A percentile compares a stretch with the other conserved stretches of the same genome.
Conservation (phyloP, 1,140 invertebrate species). For the Lasioglossum baleicum region DNA sequence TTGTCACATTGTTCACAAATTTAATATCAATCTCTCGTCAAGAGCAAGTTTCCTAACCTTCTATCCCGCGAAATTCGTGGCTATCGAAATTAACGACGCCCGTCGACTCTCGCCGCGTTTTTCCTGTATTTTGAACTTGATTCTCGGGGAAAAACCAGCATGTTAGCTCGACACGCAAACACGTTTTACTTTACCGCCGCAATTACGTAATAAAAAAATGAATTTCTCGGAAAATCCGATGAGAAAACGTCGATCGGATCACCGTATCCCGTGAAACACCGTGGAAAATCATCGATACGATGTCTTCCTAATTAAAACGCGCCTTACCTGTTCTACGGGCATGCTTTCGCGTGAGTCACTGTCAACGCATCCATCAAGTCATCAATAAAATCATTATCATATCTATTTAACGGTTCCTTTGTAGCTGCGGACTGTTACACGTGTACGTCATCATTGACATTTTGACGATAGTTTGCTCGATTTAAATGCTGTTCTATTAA, state of each 20-base stretch:
- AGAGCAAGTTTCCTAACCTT: background rate
- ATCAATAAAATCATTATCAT: constrained; percentile 28
- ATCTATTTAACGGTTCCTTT: background rate
- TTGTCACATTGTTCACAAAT: constrained; percentile 67
- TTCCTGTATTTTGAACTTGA: background rate
- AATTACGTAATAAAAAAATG: constrained; percentile 59
- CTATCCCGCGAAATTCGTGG: background rate
- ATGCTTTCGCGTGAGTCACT: constrained; percentile 71
- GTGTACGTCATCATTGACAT: background rate
- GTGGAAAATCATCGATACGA: background rate
- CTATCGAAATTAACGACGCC: background rate
- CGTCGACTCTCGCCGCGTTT: background rate
- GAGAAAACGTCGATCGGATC: background rate
- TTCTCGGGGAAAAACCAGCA: background rate
- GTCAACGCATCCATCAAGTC: constrained; percentile 53
- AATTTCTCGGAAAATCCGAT: background rate
- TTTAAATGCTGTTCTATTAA: constrained; percentile 6
- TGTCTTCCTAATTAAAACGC: background rate
- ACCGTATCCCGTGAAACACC: background rate
- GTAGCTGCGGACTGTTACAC: background rate
- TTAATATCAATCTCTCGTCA: background rate
- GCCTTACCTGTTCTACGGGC: constrained; percentile 29
- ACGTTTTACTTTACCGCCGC: constrained; percentile 42
- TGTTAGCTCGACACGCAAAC: constrained; percentile 12
- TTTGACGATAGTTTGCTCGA: background rate